phyloP scores from a whole-genome alignment of 2,888 invertebrate genomes.

The Epistrophe grossulariae region DNA sequence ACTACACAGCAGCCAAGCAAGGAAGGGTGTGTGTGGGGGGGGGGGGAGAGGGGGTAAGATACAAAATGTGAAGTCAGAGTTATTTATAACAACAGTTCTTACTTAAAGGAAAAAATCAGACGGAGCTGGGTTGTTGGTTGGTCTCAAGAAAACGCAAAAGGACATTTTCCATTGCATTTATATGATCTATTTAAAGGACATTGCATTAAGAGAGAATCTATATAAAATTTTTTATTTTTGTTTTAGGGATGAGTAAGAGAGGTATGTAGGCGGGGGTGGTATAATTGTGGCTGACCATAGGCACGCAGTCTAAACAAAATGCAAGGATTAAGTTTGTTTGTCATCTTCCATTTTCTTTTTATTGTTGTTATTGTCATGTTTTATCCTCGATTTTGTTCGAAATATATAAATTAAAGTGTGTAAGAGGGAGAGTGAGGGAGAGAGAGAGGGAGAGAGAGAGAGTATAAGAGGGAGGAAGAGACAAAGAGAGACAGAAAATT shows the following conservation, averaged over 20 bases:
- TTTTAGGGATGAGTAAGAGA: neutral
- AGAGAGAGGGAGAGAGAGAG: neutral
- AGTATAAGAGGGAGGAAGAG: neutral
- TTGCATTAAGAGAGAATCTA: slow-evolving; percentile 47
- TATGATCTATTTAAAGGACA: slow-evolving; percentile 60
- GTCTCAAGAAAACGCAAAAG: slow-evolving; percentile 40
- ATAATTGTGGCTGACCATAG: slow-evolving; percentile 39
- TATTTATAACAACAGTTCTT: slow-evolving; percentile 52
- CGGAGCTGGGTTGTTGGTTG: neutral
- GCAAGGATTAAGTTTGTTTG: slow-evolving; percentile 31
- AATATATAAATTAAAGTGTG: slow-evolving; percentile 48
- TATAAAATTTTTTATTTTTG: neutral
- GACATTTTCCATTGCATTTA: slow-evolving; percentile 68
- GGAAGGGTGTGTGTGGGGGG: too few relatives aligned
- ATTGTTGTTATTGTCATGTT: slow-evolving; percentile 5
- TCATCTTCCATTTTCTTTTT: neutral
- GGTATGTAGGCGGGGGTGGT: neutral
- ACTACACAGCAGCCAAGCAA: neutral
- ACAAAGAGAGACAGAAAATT: neutral
- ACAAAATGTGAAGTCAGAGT: slow-evolving; percentile 28
- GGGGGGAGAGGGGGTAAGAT: neutral
- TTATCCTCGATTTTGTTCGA: slow-evolving; percentile 41
- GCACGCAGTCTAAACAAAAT: slow-evolving; percentile 50
- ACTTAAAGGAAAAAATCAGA: slow-evolving; percentile 18
- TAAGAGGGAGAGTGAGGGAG: neutral